Evolutionary conservation across 92 coral and sea anemone genomes (phyloP).

Genomic region (Pocillopora meandrina): DNA sequence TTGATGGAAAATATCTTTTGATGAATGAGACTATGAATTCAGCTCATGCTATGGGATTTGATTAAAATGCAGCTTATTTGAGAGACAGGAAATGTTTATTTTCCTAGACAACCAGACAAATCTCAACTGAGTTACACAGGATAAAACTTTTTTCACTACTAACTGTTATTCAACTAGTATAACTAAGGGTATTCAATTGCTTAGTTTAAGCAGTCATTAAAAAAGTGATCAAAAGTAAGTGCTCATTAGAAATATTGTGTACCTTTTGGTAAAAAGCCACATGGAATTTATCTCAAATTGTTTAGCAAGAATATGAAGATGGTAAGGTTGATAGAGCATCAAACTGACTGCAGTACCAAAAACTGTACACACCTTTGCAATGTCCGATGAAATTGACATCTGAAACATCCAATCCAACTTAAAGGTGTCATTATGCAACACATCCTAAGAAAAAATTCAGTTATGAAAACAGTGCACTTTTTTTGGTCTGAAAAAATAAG

Average conservation of each 20-base stretch:
- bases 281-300: background rate
- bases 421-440: conserved; percentile 67
- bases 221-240: no score
- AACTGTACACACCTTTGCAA: conserved; percentile 70
- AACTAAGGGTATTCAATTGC: no score
- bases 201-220: no score
- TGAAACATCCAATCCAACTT: conserved; percentile 92
- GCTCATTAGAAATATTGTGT: no score
- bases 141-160: no score
- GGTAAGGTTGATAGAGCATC: background rate
- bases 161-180: no score
- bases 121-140: no score
- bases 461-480: background rate
- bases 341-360: background rate
- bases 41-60: background rate
- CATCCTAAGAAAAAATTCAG: conserved; percentile 50
- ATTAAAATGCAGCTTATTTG: no score
- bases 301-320: background rate
- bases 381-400: conserved; percentile 79
- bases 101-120: no score
- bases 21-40: background rate
- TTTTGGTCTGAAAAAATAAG: background rate
- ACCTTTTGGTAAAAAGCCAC: background rate
- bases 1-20: background rate
- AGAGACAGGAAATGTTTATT: no score